These are phyloP conservation scores for Micrasema minimum DNA, from an alignment of 1,140 invertebrate genomes.

Conservation along the genomic window DNA sequence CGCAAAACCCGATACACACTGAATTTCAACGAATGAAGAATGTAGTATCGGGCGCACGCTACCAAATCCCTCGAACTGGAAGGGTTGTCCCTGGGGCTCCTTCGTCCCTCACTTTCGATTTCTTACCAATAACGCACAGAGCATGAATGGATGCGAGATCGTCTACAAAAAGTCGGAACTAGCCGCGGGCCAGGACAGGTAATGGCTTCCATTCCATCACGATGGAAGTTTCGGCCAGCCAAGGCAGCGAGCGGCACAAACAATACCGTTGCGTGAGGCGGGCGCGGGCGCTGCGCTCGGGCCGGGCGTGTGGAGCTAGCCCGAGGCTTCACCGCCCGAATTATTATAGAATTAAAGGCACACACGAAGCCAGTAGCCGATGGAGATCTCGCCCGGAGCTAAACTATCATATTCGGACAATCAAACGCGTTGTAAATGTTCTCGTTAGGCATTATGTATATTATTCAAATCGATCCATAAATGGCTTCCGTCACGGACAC, in stretches of 20 bases:
- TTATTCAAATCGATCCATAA: constrained; percentile 23
- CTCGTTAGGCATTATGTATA: constrained; percentile 1
- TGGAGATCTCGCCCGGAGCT: constrained; percentile 35
- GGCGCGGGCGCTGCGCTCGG: constrained; percentile 24
- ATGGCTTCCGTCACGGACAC: neutral
- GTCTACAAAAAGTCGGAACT: constrained; percentile 42
- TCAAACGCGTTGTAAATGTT: neutral
- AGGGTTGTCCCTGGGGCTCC: constrained; percentile 13
- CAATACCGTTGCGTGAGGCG: constrained; percentile 53
- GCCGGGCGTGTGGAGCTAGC: constrained; percentile 32
- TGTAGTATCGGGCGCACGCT: constrained; percentile 1
- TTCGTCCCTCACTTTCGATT: constrained; percentile 44
- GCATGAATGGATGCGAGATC: constrained; percentile 45
- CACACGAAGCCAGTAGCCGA: constrained; percentile 47
- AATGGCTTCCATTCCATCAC: constrained; percentile 36
- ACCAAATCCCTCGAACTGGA: no score
- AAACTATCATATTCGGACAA: constrained; percentile 15
- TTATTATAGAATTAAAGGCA: constrained; percentile 45
- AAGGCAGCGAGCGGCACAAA: constrained; percentile 41
- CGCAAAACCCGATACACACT: no score
- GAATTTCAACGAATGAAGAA: neutral
- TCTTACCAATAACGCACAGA: constrained; percentile 43
- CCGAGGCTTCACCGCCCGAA: constrained; percentile 25
- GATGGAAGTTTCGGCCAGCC: constrained; percentile 33
- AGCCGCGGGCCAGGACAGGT: constrained; percentile 41